Evolutionary conservation across 1,140 invertebrate species (phyloP), one percentile per base, ranked within the genome.

Genomic region (Ditylenchus dipsaci): DNA sequence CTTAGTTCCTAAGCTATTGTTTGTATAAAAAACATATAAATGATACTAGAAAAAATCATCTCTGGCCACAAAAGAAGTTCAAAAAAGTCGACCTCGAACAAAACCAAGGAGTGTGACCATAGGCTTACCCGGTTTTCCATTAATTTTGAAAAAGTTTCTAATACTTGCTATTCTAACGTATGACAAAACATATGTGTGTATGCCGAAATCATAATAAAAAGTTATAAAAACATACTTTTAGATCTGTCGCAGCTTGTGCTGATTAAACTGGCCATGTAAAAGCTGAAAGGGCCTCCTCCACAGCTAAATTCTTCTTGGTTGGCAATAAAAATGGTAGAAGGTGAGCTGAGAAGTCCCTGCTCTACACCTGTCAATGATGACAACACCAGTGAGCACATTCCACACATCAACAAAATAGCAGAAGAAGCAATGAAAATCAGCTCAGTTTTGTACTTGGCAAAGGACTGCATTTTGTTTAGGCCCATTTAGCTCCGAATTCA

Each of bases 231-330:
- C 26, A 19, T 53, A 70, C 68, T 70, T n/a, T 30, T 29, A 19
- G 69, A 23, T 53, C 68, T 65, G 58, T 70, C 53, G 29, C 68
- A 70, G 26, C 42, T 21, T 19, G 60, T 30, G 30, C 63, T 67
- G 17, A 70, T 68, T 15, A 67, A 19, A 59, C 68, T 70, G 13
- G 68, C 68, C 21, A 59, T 59, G 42, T 33, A 59, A 30, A 53
- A 70, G 45, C 67, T 69, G 29, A 70, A 70, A n/a, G 68, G 68
- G 1, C 59, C 68, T 17, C 68, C 68, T 26, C 68, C 68, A 60
- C 68, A 70, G n/a, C 68, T 70, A 45, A 70, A 70, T 61, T 67
- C 43, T 8, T 65, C 58, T 21, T 19, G 59, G 8, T 30, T 13
- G 38, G 59, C 59, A 27, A 53, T 53, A 15, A 26, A 53, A 53